These are phyloP conservation scores for Okamejei kenojei DNA, from an alignment of 2,797 vertebrate species.

Conservation along the genomic window DNA sequence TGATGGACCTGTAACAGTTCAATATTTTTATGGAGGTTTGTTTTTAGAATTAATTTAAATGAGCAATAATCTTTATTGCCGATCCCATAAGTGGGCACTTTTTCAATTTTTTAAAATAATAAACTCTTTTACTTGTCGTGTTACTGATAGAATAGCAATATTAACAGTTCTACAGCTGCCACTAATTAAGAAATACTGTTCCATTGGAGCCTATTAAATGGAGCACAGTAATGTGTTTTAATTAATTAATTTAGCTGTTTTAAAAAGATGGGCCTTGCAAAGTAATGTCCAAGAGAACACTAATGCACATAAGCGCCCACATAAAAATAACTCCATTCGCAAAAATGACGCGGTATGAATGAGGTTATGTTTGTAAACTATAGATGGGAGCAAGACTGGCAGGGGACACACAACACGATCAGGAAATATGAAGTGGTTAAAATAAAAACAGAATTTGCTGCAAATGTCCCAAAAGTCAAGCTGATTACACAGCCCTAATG, in stretches of 20 bases:
- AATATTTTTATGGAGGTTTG: conserved; percentile 31
- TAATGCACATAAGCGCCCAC: background rate
- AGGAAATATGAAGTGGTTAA: background rate
- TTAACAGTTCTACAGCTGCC: background rate
- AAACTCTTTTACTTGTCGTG: background rate
- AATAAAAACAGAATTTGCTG: background rate
- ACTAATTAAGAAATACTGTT: conserved; percentile 31
- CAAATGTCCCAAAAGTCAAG: background rate
- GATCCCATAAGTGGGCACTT: conserved; percentile 15
- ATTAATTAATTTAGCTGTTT: background rate
- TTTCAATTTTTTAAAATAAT: background rate
- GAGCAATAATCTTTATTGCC: conserved; percentile 18
- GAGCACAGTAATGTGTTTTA: background rate
- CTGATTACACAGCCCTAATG: background rate
- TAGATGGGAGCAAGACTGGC: background rate
- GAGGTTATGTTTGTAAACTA: background rate
- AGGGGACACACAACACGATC: no score
- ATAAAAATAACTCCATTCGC: background rate
- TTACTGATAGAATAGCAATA: conserved; percentile 13
- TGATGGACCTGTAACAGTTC: background rate
- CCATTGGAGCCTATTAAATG: background rate
- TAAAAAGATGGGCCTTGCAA: background rate
- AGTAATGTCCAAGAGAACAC: conserved; percentile 1
- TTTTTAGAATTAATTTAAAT: conserved; percentile 32
- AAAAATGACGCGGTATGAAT: background rate